phyloP scores from a whole-genome alignment of 1,140 invertebrate species.

The Drosophila micromelanica region DNA sequence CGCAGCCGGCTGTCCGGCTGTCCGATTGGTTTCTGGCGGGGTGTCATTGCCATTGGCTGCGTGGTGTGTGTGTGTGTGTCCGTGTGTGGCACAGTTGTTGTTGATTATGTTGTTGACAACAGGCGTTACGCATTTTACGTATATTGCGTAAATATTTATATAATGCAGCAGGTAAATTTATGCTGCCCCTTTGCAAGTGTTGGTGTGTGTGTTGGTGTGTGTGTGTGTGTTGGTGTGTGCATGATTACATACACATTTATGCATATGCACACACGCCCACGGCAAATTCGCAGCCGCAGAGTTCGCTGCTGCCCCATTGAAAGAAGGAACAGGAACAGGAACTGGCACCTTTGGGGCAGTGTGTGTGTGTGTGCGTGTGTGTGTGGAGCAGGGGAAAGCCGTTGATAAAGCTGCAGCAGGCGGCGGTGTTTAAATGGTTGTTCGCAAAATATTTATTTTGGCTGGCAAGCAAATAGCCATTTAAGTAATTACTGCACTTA shows the following conservation, averaged over 20 bases:
- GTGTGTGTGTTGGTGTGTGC: slow-evolving; percentile 12
- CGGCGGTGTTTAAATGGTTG: slow-evolving; percentile 62
- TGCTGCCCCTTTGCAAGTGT: slow-evolving; percentile 23
- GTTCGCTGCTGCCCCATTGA: neutral
- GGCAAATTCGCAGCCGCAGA: slow-evolving; percentile 48
- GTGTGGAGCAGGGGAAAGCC: too few species aligned
- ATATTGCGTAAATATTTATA: slow-evolving; percentile 84
- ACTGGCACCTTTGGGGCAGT: neutral
- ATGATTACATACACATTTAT: slow-evolving; percentile 20
- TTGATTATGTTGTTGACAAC: slow-evolving; percentile 84
- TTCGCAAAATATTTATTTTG: slow-evolving; percentile 77
- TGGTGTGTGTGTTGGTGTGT: neutral
- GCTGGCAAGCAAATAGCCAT: slow-evolving; percentile 72
- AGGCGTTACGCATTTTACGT: slow-evolving; percentile 79
- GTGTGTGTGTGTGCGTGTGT: too few species aligned
- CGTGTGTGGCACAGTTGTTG: slow-evolving; percentile 53
- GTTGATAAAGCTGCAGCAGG: neutral
- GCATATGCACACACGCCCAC: slow-evolving; percentile 61
- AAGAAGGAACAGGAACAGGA: neutral
- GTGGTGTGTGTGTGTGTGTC: slow-evolving; percentile 10
- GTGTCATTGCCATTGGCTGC: slow-evolving; percentile 31
- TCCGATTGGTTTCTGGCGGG: slow-evolving; percentile 23
- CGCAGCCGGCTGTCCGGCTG: slow-evolving; percentile 16
- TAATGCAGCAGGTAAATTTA: slow-evolving; percentile 80
- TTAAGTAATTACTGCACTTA: slow-evolving; percentile 80